Evolutionary conservation across 2,797 vertebrate genomes (phyloP), one percentile per base, ranked within the genome.

Genomic region (Hybognathus amarus): DNA sequence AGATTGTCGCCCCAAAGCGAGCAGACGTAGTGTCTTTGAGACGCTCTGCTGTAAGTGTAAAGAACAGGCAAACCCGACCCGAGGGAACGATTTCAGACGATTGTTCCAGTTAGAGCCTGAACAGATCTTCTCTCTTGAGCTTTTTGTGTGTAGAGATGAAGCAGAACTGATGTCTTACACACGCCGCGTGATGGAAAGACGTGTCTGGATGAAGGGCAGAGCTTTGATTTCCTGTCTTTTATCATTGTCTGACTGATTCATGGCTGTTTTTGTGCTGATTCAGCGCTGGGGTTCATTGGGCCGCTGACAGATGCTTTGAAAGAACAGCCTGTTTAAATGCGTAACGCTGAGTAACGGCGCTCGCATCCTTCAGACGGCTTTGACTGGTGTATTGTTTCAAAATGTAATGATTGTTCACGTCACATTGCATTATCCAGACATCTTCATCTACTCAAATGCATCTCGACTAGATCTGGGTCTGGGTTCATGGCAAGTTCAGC

Each of bases 1-100:
- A 83, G 33, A 82, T n/a, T 73, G 80, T 38, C 73, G 70, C 40
- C 79, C 56, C 74, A 52, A 80, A 83, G 85, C 85, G 74, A 78
- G 54, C 79, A 77, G 78, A n/a, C 40, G 36, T 38, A 61, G 81
- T 36, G 77, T 85, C 83, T 89, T 47, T 74, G 63, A 79, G 56
- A 85, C 30, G 69, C 77, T 69, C n/a, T 56, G 12, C 77, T 42
- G 80, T 30, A 64, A 52, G 76, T 42, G 79, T 52, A 77, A 42
- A 77, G 77, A 77, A 84, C 79, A 50, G 63, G 68, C 45, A 61
- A 81, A 45, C 77, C 68, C 66, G 36, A 45, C 78, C 69, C 61
- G 36, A 66, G 66, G 80, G 75, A 77, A 50, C 77, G 79, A 82
- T 78, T 54, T 69, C 68, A 83, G 68, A 81, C 20, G 38, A 56